A percentile compares a stretch with the other conserved stretches of the same genome.
Conservation (phyloP, 2,888 invertebrate genomes). For the Hemicrepidius hirtus region DNA sequence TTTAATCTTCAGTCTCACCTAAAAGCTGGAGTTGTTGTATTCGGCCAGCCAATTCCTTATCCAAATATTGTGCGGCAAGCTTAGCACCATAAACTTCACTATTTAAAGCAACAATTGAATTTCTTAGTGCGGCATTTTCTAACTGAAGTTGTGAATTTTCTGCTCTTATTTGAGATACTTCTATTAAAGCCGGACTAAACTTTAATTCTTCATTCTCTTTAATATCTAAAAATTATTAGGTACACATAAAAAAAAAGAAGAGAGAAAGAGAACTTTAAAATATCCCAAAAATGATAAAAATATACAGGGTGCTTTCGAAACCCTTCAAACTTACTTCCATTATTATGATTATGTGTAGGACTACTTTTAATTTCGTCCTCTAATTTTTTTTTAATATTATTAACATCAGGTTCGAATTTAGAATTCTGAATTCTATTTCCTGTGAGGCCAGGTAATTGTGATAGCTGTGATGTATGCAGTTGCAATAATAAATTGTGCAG, state of each 20-base stretch:
- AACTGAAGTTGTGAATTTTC: conserved; percentile 77
- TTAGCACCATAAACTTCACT: conserved; percentile 90
- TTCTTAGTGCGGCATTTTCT: conserved; percentile 82
- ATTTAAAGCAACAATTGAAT: conserved; percentile 83
- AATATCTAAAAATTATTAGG: conserved; percentile 58
- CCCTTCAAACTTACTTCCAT: conserved; percentile 40
- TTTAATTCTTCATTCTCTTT: conserved; percentile 67
- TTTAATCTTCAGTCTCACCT: no score
- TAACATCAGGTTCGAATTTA: conserved; percentile 69
- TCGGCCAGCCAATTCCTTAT: conserved; percentile 87
- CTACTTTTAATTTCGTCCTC: conserved; percentile 71
- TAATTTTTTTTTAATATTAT: conserved; percentile 70
- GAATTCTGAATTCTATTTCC: conserved; percentile 68
- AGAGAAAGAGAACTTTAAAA: no score
- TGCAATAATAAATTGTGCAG: conserved; percentile 78
- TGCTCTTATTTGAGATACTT: conserved; percentile 72
- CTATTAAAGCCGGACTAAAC: conserved; percentile 68
- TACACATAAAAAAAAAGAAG: conserved; percentile 7
- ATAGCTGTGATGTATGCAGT: conserved; percentile 76
- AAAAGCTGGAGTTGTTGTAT: conserved; percentile 91
- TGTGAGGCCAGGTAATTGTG: conserved; percentile 71
- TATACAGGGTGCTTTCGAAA: no score
- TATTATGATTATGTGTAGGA: conserved; percentile 66
- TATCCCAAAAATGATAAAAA: no score
- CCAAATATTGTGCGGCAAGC: conserved; percentile 89